Evolutionary conservation across 2,113 vertebrate species (phyloP), one percentile per base, ranked within the genome.

Genomic region (Hipposideros armiger): DNA sequence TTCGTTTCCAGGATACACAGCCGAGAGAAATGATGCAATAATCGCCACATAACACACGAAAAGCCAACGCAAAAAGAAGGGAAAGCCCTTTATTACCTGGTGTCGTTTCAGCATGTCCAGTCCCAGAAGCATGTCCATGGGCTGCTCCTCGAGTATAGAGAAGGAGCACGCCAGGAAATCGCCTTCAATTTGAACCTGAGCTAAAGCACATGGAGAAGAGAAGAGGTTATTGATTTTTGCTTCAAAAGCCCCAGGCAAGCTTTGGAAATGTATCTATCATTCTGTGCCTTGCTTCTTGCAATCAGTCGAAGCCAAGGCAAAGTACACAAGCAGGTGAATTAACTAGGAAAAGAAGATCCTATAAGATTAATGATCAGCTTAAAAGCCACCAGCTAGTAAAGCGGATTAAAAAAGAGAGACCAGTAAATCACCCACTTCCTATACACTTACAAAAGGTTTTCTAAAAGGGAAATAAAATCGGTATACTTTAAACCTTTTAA

Each of bases 71-170:
- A 13, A 9, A 50, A 64, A 40, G 13, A 36, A 24, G 40, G 40
- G 0, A 4, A 24, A 19, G 69, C 2, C 4, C 40, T 80, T 62
- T n/a, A 47, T 85, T 98, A 99, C 99, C 99, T 99, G 99, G 94
- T 99, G 99, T 97, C 99, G 99, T 98, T 99, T 99, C 42, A 99
- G 98, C 99, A 99, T 99, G 97, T 99, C 99, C 96, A 99, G 98
- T 60, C 99, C 99, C 40, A 99, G 99, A 60, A 99, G 99, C 99
- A 99, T 99, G 98, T 99, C 99, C 99, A 99, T 99, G 28, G 99
- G 99, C 98, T 99, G 99, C 92, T 99, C 99, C 97, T 99, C 99
- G 70, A 99, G 98, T 97, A 99, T 99, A 10, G 99, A 99, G 98
- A 99, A 99, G 76, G 99, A 99, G 94, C 99, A 99, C 0, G 99